phyloP scores from a whole-genome alignment of 2,113 vertebrate genomes.

The Bothrops jararaca region DNA sequence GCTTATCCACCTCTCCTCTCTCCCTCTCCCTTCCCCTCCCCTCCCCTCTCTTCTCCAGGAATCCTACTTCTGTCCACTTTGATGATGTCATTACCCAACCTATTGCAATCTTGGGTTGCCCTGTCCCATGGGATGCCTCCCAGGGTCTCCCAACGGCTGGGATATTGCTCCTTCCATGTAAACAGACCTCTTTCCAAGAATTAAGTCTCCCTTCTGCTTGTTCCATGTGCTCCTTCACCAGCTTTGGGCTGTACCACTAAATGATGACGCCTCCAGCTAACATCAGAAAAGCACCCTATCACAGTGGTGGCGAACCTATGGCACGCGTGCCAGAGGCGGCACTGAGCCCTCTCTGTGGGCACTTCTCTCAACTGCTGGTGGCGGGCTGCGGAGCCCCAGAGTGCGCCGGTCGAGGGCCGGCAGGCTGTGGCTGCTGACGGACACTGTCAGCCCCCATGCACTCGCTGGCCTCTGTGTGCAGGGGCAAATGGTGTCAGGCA shows the following conservation, averaged over 20 bases:
- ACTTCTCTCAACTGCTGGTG: too few relatives aligned
- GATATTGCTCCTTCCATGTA: not conserved
- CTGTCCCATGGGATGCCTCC: not conserved
- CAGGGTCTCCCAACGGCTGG: not conserved
- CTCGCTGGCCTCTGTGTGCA: too few relatives aligned
- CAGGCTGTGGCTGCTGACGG: too few relatives aligned
- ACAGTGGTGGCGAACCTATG: too few relatives aligned
- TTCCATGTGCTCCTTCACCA: not conserved
- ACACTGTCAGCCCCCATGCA: too few relatives aligned
- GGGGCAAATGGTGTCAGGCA: too few relatives aligned
- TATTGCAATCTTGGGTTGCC: not conserved
- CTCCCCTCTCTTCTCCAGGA: not conserved
- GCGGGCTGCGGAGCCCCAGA: too few relatives aligned
- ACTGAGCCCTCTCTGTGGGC: too few relatives aligned
- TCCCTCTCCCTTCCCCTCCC: fast-evolving
- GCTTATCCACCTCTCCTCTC: not conserved
- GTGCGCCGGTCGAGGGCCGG: too few relatives aligned
- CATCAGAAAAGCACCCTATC: not conserved
- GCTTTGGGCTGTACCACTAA: not conserved
- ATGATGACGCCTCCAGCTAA: not conserved
- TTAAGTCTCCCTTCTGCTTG: not conserved
- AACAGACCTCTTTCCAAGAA: not conserved
- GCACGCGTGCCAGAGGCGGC: too few relatives aligned
- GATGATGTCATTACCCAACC: not conserved
- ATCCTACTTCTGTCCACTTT: not conserved